These are phyloP conservation scores for Dendronephthya gigantea DNA, from an alignment of 64 coral and sea anemone species.

Conservation along the genomic window DNA sequence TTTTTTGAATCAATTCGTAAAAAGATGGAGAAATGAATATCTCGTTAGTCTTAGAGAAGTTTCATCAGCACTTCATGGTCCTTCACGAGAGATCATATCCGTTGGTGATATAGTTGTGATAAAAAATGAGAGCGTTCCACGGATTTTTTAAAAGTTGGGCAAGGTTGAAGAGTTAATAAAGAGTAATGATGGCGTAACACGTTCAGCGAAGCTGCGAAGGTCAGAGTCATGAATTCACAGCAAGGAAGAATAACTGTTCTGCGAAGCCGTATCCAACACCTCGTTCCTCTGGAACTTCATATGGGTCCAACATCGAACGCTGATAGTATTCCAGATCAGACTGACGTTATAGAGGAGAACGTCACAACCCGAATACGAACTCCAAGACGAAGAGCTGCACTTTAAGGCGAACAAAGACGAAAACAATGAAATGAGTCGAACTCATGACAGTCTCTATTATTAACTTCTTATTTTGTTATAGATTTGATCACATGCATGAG, in stretches of 20 bases:
- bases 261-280: not conserved
- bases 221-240: not conserved
- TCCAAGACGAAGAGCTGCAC: not conserved
- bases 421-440: not conserved
- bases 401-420: not conserved
- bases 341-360: not conserved
- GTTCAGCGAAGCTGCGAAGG: not conserved
- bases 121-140: conserved; percentile 1
- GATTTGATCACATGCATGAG: not conserved
- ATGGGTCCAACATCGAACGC: not conserved
- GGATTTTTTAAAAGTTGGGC: not conserved
- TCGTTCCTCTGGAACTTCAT: not conserved
- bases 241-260: not conserved
- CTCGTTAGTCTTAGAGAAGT: conserved; percentile 25
- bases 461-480: not conserved
- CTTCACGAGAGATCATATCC: conserved; percentile 3
- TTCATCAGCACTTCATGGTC: not conserved
- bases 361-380: not conserved
- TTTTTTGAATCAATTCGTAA: too few relatives aligned
- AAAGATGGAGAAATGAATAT: conserved; percentile 33
- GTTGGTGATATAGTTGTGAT: conserved; percentile 21
- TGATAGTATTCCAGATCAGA: not conserved
- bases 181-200: not conserved
- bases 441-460: not conserved
- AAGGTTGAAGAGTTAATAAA: not conserved